These are phyloP conservation scores for Actinostola sp. DNA, from an alignment of 92 coral and sea anemone species.

Conservation along the genomic window DNA sequence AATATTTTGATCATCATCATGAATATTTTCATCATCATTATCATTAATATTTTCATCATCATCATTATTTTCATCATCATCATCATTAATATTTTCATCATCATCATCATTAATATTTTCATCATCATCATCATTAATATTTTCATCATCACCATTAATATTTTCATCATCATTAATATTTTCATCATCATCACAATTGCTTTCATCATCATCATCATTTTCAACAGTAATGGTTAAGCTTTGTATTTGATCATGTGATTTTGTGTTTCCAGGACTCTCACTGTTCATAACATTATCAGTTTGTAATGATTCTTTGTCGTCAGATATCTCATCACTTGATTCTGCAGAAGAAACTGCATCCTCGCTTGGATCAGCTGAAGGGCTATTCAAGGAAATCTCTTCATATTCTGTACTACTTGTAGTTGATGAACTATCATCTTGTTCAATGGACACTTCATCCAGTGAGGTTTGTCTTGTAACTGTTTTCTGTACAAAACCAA, in stretches of 20 bases:
- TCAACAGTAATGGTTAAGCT: constrained; percentile 50
- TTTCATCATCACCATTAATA: constrained; percentile 13
- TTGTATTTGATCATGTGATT: constrained; percentile 5
- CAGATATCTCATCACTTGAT: constrained; percentile 25
- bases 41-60: background rate
- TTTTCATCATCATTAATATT: constrained; percentile 16
- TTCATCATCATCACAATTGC: constrained; percentile 34
- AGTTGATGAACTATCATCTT: constrained; percentile 59
- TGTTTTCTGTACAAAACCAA: constrained; percentile 12
- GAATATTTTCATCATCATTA: background rate
- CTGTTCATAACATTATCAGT: background rate
- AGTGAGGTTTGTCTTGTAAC: background rate
- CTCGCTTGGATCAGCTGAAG: constrained; percentile 10
- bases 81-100: constrained; percentile 2
- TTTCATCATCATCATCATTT: constrained; percentile 37
- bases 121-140: constrained; percentile 11
- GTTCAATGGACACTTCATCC: constrained; percentile 18
- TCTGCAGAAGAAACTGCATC: background rate
- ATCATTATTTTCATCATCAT: constrained; percentile 9
- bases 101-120: constrained; percentile 10
- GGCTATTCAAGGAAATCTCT: constrained; percentile 69
- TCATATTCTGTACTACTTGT: constrained; percentile 88
- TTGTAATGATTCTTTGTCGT: constrained; percentile 4
- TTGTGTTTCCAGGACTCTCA: background rate
- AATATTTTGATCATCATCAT: background rate